phyloP scores from a whole-genome alignment of 2,888 invertebrate species.

The Ectobius pallidus region DNA sequence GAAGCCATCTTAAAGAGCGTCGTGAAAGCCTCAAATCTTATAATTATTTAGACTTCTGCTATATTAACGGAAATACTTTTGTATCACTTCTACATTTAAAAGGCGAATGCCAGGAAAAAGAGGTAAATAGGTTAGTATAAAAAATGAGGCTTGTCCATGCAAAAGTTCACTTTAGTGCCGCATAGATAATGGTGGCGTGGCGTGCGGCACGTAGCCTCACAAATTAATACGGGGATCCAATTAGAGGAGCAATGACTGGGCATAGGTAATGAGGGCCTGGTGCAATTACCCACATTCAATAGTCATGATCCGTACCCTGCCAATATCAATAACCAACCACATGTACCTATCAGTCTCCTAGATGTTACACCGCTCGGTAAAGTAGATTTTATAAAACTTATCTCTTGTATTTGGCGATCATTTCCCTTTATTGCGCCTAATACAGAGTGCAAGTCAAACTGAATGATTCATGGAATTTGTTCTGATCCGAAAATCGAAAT shows the following conservation, averaged over 20 bases:
- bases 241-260: neutral
- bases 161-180: conserved; percentile 11
- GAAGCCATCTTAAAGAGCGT: too few relatives aligned
- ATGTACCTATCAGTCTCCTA: too few relatives aligned
- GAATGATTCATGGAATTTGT: too few relatives aligned
- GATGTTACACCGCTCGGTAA: too few relatives aligned
- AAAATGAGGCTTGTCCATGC: conserved; percentile 19
- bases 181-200: neutral
- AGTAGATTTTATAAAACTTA: too few relatives aligned
- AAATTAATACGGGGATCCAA: conserved; percentile 5
- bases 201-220: conserved; percentile 11
- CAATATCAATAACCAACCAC: too few relatives aligned
- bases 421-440: too few relatives aligned
- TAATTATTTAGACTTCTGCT: neutral
- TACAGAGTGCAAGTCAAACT: too few relatives aligned
- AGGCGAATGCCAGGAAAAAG: conserved; percentile 4
- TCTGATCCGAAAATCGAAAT: too few relatives aligned
- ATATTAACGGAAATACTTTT: neutral
- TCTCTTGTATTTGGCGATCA: too few relatives aligned
- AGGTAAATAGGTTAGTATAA: conserved; percentile 15
- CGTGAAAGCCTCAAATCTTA: neutral
- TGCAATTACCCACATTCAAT: conserved; percentile 11
- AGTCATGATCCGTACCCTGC: neutral
- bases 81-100: too few relatives aligned
- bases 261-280: conserved; percentile 7